These are phyloP conservation scores for Neogale vison DNA, from an alignment of 2,113 vertebrate species.

Conservation along the genomic window DNA sequence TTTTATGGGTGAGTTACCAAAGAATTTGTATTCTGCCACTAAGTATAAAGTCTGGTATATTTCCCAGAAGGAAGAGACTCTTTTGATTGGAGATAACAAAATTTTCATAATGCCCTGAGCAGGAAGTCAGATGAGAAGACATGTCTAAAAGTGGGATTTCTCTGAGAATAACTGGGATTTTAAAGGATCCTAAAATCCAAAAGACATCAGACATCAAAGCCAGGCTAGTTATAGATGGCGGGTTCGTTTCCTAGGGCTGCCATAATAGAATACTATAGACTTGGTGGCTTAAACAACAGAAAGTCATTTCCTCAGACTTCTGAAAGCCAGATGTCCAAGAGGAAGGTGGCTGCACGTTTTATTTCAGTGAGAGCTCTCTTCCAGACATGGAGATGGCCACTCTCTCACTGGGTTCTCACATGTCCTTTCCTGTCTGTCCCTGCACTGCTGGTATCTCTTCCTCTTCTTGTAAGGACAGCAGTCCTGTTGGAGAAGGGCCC, in stretches of 20 bases:
- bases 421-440: not conserved
- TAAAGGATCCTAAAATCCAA: not conserved
- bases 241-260: not conserved
- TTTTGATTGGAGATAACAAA: not conserved
- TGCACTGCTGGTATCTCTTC: not conserved
- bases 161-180: not conserved
- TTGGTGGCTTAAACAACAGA: not conserved
- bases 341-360: not conserved
- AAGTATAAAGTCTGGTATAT: not conserved
- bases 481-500: not conserved
- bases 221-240: not conserved
- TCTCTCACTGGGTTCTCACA: not conserved
- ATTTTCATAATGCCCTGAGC: not conserved
- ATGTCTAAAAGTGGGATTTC: not conserved
- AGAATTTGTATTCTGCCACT: not conserved
- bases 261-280: not conserved
- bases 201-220: not conserved
- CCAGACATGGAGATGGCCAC: not conserved
- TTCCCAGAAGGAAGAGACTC: not conserved
- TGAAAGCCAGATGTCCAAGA: not conserved
- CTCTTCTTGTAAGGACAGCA: not conserved
- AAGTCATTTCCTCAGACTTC: not conserved
- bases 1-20: constrained; percentile 93
- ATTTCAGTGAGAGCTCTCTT: not conserved
- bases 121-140: not conserved